Base-by-base conservation (phyloP, 2,113 vertebrate species). In the Malurus melanocephalus region DNA sequence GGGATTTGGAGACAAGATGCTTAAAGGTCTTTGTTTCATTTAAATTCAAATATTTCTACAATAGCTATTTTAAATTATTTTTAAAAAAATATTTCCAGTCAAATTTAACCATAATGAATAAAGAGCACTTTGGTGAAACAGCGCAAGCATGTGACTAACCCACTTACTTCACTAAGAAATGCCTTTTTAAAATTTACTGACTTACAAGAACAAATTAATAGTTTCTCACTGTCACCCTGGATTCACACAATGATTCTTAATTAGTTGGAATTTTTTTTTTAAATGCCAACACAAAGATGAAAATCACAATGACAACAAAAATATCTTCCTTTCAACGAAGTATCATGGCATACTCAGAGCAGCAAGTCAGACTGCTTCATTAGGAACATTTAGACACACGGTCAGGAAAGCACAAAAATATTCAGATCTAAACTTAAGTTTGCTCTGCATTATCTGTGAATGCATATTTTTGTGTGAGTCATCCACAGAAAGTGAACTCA, bases 401-500 rank as follows among this genome's bases (percentile, higher is more conserved):
- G 42, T 28, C 53, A 77, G 57, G 53, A 92, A 84, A 75, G 21
- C 8, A 84, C 82, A 57, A 92, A 82, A 84, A 86, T 38, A 68
- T 78, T 75, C 28, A 81, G 9, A 64, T 74, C 57, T 56, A 68
- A 88, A 85, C 43, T 75, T 43, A 59, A 80, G 69, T 86, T 90
- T 88, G 61, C 46, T 86, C 86, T 68, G 73, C 30, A 33, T 81
- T 94, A 46, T 88, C 83, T 80, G 49, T 56, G 42, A 88, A 67
- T 46, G 32, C 74, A n/a, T 81, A 68, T 90, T 81, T 87, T 55
- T 35, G 46, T 2, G 4, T 88, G 92, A 94, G 74, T 93, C 93
- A 94, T 90, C 33, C 33, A 56, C 53, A 88, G 73, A 81, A 18
- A 85, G 30, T 65, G 88, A 94, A 90, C 86, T 77, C 74, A 90